Conservation (phyloP, 2,113 vertebrate genomes). For the Isurus oxyrinchus region DNA sequence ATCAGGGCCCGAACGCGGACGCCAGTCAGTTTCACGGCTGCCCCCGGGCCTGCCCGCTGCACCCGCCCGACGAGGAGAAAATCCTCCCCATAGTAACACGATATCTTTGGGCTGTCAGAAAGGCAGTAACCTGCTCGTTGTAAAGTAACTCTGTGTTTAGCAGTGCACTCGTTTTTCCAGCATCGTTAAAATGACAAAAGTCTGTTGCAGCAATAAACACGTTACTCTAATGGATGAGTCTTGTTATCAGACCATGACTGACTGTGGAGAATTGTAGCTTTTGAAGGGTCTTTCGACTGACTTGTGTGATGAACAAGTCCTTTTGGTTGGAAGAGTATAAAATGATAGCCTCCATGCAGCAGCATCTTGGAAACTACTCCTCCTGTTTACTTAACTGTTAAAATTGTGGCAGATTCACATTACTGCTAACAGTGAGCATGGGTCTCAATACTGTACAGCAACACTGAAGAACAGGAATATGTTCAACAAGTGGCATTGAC, state of each 20-base stretch:
- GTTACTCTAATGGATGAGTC: neutral
- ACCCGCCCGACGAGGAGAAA: too few relatives aligned
- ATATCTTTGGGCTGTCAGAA: neutral
- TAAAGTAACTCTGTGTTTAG: neutral
- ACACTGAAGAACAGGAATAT: neutral
- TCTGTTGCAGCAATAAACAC: neutral
- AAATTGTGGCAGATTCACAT: neutral
- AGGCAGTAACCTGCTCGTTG: neutral
- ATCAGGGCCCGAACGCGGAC: too few relatives aligned
- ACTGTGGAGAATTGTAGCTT: neutral
- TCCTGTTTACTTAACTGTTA: neutral
- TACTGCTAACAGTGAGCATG: neutral
- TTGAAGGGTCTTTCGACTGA: neutral
- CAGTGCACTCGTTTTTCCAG: neutral
- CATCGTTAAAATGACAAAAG: neutral
- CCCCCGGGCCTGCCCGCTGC: too few relatives aligned
- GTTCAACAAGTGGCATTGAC: neutral
- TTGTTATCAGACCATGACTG: neutral
- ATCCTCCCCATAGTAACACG: too few relatives aligned
- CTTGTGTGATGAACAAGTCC: neutral
- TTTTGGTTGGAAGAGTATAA: neutral
- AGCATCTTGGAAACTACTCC: neutral
- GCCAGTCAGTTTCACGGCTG: too few relatives aligned
- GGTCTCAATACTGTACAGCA: neutral
- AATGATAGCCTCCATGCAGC: neutral